Evolutionary conservation across 2,797 vertebrate species (phyloP).

Genomic region (Aselliscus stoliczkanus): DNA sequence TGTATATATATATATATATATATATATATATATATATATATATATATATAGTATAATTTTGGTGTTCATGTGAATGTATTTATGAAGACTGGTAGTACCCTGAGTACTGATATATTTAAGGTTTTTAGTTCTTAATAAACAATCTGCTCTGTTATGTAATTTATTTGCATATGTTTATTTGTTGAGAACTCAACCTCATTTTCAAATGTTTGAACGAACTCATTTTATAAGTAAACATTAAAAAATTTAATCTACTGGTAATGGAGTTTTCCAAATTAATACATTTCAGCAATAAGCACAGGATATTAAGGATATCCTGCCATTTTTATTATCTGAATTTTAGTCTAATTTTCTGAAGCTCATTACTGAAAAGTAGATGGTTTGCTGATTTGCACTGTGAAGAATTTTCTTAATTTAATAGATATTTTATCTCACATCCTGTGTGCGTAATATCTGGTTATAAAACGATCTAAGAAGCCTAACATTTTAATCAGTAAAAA

Average conservation of each 20-base stretch:
- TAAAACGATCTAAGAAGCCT: constrained; percentile 12
- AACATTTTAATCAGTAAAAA: not conserved
- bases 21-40: too few species aligned
- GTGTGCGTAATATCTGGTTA: not conserved
- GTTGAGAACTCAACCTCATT: constrained; percentile 56
- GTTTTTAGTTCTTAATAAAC: constrained; percentile 57
- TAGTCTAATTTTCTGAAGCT: constrained; percentile 45
- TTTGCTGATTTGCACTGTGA: constrained; percentile 29
- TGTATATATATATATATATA: too few species aligned
- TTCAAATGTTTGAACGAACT: constrained; percentile 72
- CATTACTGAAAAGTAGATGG: constrained; percentile 43
- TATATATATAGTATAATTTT: not conserved
- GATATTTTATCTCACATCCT: not conserved
- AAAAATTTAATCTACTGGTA: constrained; percentile 55
- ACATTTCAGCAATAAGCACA: constrained; percentile 26
- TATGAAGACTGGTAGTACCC: not conserved
- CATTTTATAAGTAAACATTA: constrained; percentile 43
- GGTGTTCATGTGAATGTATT: not conserved
- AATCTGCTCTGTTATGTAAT: constrained; percentile 18
- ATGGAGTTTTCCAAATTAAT: constrained; percentile 56
- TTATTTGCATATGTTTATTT: constrained; percentile 66
- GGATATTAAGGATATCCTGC: constrained; percentile 53
- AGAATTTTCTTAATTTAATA: constrained; percentile 40
- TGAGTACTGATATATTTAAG: not conserved
- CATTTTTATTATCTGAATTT: constrained; percentile 45